phyloP scores from a whole-genome alignment of 2,797 vertebrate genomes.

The Lutjanus campechanus region DNA sequence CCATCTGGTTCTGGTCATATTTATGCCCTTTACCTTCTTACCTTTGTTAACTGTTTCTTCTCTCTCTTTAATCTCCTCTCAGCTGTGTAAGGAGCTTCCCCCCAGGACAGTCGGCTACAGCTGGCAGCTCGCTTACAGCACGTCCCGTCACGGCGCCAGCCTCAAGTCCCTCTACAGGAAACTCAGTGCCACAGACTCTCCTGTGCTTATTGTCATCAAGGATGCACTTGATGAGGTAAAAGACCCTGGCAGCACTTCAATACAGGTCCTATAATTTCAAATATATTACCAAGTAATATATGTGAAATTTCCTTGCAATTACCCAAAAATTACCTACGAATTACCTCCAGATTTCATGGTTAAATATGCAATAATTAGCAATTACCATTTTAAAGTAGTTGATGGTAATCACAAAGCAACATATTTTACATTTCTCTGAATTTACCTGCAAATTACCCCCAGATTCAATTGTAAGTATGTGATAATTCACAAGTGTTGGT shows the following conservation, averaged over 20 bases:
- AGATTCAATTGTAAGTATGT: too few species aligned
- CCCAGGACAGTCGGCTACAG: constrained; percentile 81
- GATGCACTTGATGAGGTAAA: constrained; percentile 85
- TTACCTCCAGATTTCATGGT: too few species aligned
- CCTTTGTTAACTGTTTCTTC: not conserved
- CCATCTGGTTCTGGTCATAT: not conserved
- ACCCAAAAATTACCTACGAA: too few species aligned
- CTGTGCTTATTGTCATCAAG: constrained; percentile 85
- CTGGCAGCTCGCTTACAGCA: constrained; percentile 87
- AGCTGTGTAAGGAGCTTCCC: constrained; percentile 86
- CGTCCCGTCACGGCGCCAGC: constrained; percentile 84
- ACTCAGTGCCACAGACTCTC: constrained; percentile 80
- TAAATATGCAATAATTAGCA: too few species aligned
- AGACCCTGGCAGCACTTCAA: not conserved
- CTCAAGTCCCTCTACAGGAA: constrained; percentile 89
- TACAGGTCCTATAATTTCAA: too few species aligned
- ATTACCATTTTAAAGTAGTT: too few species aligned
- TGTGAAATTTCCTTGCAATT: too few species aligned
- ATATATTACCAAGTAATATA: too few species aligned
- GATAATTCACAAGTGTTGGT: too few species aligned
- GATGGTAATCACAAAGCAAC: too few species aligned
- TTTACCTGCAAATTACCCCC: too few species aligned
- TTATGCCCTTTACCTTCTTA: not conserved
- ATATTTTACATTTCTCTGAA: too few species aligned
- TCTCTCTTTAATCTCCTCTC: constrained; percentile 11